Conservation (phyloP, 2,797 vertebrate genomes). For the Gymnocypris eckloni region DNA sequence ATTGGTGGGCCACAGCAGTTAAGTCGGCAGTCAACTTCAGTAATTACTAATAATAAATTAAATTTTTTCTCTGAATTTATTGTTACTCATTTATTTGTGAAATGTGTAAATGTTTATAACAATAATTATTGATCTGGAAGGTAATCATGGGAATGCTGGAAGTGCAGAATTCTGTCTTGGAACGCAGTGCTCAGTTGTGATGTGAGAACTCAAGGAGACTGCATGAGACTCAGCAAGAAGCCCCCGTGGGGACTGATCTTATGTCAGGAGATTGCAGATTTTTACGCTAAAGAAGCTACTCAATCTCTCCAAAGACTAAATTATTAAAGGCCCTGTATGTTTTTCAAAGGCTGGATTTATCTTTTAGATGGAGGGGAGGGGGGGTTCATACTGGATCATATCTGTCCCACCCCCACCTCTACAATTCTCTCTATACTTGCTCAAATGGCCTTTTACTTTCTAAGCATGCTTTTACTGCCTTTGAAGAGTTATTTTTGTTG, state of each 20-base stretch:
- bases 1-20: conserved; percentile 81
- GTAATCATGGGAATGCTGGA: conserved; percentile 33
- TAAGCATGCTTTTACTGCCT: conserved; percentile 82
- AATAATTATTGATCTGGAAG: conserved; percentile 43
- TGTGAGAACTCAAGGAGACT: conserved; percentile 41
- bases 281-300: conserved; percentile 80
- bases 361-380: conserved; percentile 66
- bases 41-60: conserved; percentile 75
- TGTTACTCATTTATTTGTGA: conserved; percentile 52
- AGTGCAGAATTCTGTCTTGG: conserved; percentile 37
- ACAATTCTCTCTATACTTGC: conserved; percentile 64
- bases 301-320: conserved; percentile 78
- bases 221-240: conserved; percentile 49
- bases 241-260: conserved; percentile 76
- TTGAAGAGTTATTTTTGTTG: conserved; percentile 83
- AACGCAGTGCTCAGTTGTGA: conserved; percentile 30
- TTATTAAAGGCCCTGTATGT: conserved; percentile 83
- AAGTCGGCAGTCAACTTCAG: conserved; percentile 82
- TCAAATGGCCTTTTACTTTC: conserved; percentile 82
- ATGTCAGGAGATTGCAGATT: conserved; percentile 82
- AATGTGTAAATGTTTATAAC: conserved; percentile 21
- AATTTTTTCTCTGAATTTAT: conserved; percentile 72
- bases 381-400: conserved; percentile 68
- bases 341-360: conserved; percentile 84
- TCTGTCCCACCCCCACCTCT: conserved; percentile 66